A percentile compares a stretch with the other conserved stretches of the same genome.
Conservation (phyloP, 2,888 invertebrate species). For the Rotaria macrura region DNA sequence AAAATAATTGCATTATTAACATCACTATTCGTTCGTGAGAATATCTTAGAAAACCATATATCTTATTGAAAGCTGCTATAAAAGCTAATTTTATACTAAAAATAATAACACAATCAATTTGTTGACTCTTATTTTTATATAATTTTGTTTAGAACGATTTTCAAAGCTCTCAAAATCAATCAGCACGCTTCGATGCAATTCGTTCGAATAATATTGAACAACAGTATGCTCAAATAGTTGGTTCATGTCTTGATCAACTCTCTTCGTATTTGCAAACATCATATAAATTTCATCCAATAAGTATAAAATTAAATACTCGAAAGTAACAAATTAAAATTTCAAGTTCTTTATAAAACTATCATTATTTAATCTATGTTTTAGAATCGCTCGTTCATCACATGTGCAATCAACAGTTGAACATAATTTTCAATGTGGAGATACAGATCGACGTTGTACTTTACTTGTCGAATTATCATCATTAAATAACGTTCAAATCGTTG, state of each 20-base stretch:
- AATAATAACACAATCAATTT: neutral
- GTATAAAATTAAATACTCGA: neutral
- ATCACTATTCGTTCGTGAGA: too few relatives aligned
- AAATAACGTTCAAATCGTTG: neutral
- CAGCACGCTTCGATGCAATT: neutral
- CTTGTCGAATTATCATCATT: neutral
- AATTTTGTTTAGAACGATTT: neutral
- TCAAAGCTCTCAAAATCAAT: neutral
- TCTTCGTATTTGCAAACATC: neutral
- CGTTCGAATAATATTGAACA: neutral
- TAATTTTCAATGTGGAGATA: neutral
- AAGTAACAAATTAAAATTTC: neutral
- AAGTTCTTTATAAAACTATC: neutral
- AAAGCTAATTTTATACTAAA: neutral
- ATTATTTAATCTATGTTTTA: neutral
- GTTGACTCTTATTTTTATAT: neutral
- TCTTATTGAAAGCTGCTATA: neutral
- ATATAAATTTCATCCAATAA: neutral
- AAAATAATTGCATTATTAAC: too few relatives aligned
- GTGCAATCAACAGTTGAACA: neutral
- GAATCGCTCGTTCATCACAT: too few relatives aligned
- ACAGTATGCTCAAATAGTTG: neutral
- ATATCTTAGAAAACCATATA: too few relatives aligned
- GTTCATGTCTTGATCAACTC: neutral
- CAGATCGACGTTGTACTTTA: neutral